These are phyloP conservation scores for Heterodera filipjevi DNA, from an alignment of 2,888 invertebrate species.

Conservation along the genomic window DNA sequence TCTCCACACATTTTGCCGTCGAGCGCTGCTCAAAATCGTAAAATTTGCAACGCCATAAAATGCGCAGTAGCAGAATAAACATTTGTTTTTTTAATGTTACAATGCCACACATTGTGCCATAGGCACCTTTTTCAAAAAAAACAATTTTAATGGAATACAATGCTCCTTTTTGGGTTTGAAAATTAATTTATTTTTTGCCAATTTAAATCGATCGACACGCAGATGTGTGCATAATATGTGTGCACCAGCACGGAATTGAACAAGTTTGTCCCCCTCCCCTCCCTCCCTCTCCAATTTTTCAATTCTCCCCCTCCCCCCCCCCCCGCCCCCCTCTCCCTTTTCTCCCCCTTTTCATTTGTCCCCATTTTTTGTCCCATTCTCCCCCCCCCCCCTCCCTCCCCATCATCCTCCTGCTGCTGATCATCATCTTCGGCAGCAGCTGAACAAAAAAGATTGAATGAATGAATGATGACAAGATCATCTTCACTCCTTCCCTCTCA, in stretches of 20 bases:
- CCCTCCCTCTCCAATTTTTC: neutral
- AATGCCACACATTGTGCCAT: too few species aligned
- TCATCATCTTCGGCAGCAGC: neutral
- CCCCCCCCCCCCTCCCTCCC: neutral
- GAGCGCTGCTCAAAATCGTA: slow-evolving; percentile 4
- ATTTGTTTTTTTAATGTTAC: neutral
- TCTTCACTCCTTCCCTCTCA: neutral
- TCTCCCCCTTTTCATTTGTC: neutral
- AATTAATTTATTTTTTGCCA: neutral
- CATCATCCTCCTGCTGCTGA: neutral
- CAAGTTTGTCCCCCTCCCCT: neutral
- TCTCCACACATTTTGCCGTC: neutral
- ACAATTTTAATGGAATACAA: neutral
- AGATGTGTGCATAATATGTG: neutral
- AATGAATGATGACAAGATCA: neutral
- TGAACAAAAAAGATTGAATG: neutral
- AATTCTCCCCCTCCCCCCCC: neutral
- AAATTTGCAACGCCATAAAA: slow-evolving; percentile 4
- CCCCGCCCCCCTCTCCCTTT: neutral
- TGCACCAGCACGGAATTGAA: neutral
- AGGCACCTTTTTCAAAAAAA: neutral
- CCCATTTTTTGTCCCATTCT: slow-evolving; percentile 4
- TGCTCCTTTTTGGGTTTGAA: neutral
- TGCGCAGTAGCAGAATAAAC: neutral
- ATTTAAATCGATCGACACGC: slow-evolving; percentile 1